Evolutionary conservation across 2,888 invertebrate species (phyloP).

Genomic region (Lepas anatifera): DNA sequence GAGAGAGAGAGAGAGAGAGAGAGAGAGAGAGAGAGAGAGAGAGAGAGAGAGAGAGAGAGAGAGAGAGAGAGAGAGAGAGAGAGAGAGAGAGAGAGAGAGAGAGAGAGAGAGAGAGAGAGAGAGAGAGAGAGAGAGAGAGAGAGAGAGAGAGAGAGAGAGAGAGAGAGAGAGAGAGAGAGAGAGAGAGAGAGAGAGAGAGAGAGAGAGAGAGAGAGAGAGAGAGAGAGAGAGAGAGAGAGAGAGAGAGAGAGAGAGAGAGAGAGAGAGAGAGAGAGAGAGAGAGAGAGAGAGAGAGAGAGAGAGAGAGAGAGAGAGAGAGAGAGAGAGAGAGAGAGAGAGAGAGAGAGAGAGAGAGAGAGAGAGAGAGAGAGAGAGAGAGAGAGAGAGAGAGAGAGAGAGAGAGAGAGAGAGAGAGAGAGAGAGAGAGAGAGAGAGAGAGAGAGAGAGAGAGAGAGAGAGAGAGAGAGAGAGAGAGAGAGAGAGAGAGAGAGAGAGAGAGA

Average conservation of each 20-base stretch:
- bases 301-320: background rate
- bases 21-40: constrained; percentile 6
- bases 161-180: background rate
- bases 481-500: too few relatives aligned
- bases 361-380: too few relatives aligned
- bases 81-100: constrained; percentile 15
- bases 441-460: too few relatives aligned
- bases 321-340: constrained; percentile 10
- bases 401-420: too few relatives aligned
- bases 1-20: background rate
- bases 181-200: constrained; percentile 7
- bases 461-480: too few relatives aligned
- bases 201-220: background rate
- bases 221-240: constrained; percentile 1
- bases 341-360: too few relatives aligned
- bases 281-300: constrained; percentile 8
- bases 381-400: too few relatives aligned
- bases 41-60: background rate
- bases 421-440: too few relatives aligned
- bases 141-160: constrained; percentile 8
- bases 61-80: constrained; percentile 15
- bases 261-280: background rate
- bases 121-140: constrained; percentile 6
- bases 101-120: constrained; percentile 16
- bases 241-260: background rate